Evolutionary conservation across 2,888 invertebrate species (phyloP).

Genomic region (Synanthedon tipuliformis): DNA sequence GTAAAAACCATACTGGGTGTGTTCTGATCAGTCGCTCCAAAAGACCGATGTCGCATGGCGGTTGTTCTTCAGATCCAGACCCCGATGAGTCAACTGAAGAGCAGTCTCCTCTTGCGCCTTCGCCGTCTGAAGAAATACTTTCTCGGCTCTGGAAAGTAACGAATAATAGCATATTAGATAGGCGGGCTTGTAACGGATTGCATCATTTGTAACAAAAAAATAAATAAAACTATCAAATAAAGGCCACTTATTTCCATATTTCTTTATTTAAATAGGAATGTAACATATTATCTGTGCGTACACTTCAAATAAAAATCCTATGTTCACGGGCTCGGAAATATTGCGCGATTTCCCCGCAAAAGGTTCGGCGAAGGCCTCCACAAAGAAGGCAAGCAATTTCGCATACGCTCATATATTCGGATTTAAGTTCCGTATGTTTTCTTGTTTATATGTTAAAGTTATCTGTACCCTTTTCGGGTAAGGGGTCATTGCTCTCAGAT

Average conservation of each 20-base stretch:
- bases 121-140: conserved; percentile 75
- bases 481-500: conserved; percentile 28
- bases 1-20: conserved; percentile 96
- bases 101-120: conserved; percentile 70
- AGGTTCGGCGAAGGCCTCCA: conserved; percentile 26
- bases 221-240: conserved; percentile 12
- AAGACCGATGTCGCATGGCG: conserved; percentile 86
- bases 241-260: conserved; percentile 21
- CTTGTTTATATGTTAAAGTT: conserved; percentile 39
- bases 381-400: conserved; percentile 38
- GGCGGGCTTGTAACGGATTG: too few relatives aligned
- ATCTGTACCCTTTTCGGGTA: conserved; percentile 29
- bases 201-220: too few relatives aligned
- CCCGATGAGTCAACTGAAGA: conserved; percentile 66
- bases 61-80: conserved; percentile 74
- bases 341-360: conserved; percentile 46
- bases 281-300: conserved; percentile 30
- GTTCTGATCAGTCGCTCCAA: conserved; percentile 90
- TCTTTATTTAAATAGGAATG: conserved; percentile 17
- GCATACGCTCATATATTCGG: conserved; percentile 34
- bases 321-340: conserved; percentile 56
- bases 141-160: conserved; percentile 70
- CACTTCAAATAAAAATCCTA: conserved; percentile 40
- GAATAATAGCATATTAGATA: too few relatives aligned
- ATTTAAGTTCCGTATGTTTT: conserved; percentile 31